Percentiles rank a stretch among this genome's conserved stretches.
Evolutionary conservation across 2,113 vertebrate genomes (phyloP).

Genomic region (Dasyurus viverrinus): DNA sequence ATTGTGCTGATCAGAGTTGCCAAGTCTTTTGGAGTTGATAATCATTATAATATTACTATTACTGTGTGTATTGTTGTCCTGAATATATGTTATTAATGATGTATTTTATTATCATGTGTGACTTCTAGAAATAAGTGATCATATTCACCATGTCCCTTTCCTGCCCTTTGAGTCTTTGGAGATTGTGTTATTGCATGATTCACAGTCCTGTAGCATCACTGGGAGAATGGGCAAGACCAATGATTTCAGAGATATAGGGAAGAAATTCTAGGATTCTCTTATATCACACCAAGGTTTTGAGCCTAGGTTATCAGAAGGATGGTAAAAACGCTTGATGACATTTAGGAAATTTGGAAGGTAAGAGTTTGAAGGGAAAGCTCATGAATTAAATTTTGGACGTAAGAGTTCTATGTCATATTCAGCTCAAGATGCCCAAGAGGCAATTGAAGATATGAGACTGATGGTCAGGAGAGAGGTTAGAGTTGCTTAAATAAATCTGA

Average conservation of each 20-base stretch:
- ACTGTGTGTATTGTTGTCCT: not conserved
- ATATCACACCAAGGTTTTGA: not conserved
- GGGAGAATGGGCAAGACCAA: not conserved
- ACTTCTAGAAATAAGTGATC: not conserved
- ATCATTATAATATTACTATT: not conserved
- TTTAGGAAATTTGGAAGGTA: not conserved
- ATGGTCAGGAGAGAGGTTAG: not conserved
- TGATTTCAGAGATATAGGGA: not conserved
- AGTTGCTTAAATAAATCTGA: not conserved
- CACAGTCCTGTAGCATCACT: not conserved
- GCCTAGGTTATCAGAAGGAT: not conserved
- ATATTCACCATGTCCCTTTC: not conserved
- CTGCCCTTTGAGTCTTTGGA: not conserved
- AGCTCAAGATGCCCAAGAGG: not conserved
- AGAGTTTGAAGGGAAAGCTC: not conserved
- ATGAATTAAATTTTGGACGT: not conserved
- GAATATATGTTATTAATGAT: not conserved
- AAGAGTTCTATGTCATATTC: not conserved
- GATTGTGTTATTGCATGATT: not conserved
- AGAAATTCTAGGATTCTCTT: not conserved
- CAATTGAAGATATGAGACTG: not conserved
- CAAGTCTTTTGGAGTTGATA: not conserved
- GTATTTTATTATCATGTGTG: not conserved
- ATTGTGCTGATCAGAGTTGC: not conserved
- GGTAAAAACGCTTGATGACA: not conserved